These are phyloP conservation scores for Epinotia demarniana DNA, from an alignment of 2,888 invertebrate genomes.

Conservation along the genomic window DNA sequence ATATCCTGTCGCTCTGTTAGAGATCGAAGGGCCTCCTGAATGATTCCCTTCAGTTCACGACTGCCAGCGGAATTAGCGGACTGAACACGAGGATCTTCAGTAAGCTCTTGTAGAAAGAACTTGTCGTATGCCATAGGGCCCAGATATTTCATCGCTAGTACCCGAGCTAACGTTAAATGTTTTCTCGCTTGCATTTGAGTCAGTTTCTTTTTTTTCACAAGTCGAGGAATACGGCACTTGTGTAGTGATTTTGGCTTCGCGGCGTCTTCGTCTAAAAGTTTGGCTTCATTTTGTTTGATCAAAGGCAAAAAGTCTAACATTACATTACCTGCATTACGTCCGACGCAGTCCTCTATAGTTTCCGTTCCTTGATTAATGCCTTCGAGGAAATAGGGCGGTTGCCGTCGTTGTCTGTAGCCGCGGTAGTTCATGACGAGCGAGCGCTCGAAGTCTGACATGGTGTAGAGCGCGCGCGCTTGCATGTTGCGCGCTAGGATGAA, in stretches of 20 bases:
- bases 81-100: slow-evolving; percentile 66
- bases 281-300: slow-evolving; percentile 71
- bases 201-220: slow-evolving; percentile 64
- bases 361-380: slow-evolving; percentile 79
- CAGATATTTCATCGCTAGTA: slow-evolving; percentile 79
- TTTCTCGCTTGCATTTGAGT: slow-evolving; percentile 77
- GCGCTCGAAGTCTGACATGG: slow-evolving; percentile 78
- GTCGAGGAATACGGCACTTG: slow-evolving; percentile 71
- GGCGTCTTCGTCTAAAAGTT: slow-evolving; percentile 53
- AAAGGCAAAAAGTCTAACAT: slow-evolving; percentile 76
- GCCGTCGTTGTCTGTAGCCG: slow-evolving; percentile 65
- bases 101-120: slow-evolving; percentile 72
- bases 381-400: slow-evolving; percentile 77
- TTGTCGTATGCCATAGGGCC: slow-evolving; percentile 81
- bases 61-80: slow-evolving; percentile 75
- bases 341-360: slow-evolving; percentile 79
- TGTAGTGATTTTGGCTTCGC: slow-evolving; percentile 63
- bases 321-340: slow-evolving; percentile 74
- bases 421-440: slow-evolving; percentile 78
- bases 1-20: slow-evolving; percentile 75
- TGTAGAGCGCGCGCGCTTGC: slow-evolving; percentile 78
- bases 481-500: slow-evolving; percentile 78
- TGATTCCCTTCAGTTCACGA: slow-evolving; percentile 59
- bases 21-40: slow-evolving; percentile 69
- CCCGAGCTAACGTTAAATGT: slow-evolving; percentile 69